phyloP scores from a whole-genome alignment of 2,113 vertebrate genomes.

The Tor tambroides region DNA sequence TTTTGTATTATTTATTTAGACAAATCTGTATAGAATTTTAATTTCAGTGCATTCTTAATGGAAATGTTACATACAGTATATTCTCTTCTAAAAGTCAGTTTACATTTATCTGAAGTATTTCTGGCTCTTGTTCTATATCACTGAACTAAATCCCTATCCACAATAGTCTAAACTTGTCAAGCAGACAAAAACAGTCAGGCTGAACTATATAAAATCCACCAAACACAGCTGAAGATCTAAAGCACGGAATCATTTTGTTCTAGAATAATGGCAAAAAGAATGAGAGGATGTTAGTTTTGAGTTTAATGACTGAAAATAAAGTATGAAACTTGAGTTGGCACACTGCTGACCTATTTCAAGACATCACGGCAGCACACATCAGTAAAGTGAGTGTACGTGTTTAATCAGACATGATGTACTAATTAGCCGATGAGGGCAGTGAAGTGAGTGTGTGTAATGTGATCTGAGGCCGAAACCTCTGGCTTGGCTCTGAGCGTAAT shows the following conservation, averaged over 20 bases:
- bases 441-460: constrained; percentile 42
- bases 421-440: constrained; percentile 59
- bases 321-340: constrained; percentile 19
- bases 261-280: background rate
- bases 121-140: background rate
- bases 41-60: background rate
- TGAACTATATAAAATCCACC: background rate
- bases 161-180: background rate
- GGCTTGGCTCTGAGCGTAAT: constrained; percentile 14
- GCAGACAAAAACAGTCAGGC: background rate
- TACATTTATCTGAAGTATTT: background rate
- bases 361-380: constrained; percentile 35
- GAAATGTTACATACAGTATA: background rate
- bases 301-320: constrained; percentile 2
- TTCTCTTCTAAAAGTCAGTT: background rate
- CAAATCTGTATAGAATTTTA: background rate
- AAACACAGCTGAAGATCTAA: background rate
- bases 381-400: constrained; percentile 39
- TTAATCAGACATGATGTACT: constrained; percentile 54
- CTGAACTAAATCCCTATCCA: background rate
- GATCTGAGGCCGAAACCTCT: constrained; percentile 34
- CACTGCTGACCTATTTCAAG: background rate
- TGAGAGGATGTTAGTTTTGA: constrained; percentile 8
- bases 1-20: background rate
- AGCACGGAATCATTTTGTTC: background rate